A percentile compares a stretch with the other conserved stretches of the same genome.
Conservation (phyloP, 1,140 invertebrate species). For the Leptinotarsa defecta region DNA sequence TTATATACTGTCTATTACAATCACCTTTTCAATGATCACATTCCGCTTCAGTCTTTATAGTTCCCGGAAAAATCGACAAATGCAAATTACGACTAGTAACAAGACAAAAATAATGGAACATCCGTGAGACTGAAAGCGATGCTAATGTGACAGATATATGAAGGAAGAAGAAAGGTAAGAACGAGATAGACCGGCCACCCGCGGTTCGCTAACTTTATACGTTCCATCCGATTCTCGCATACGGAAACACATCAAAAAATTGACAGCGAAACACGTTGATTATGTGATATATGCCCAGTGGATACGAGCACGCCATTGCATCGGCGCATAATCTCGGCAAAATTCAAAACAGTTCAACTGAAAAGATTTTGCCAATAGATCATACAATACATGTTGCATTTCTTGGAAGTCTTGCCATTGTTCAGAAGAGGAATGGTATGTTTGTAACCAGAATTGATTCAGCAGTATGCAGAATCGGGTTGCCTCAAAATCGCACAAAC, state of each 20-base stretch:
- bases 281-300: slow-evolving; percentile 32
- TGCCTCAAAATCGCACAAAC: no score
- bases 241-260: slow-evolving; percentile 29
- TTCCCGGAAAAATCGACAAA: not conserved
- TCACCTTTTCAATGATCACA: no score
- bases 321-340: slow-evolving; percentile 20
- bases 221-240: slow-evolving; percentile 29
- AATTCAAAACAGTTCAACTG: not conserved
- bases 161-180: slow-evolving; percentile 3
- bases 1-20: no score
- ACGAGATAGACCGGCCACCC: slow-evolving; percentile 24
- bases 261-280: slow-evolving; percentile 28
- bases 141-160: not conserved
- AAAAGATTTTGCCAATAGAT: not conserved
- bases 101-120: slow-evolving; percentile 2
- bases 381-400: not conserved
- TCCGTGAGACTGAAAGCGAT: slow-evolving; percentile 6
- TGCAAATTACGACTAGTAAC: not conserved
- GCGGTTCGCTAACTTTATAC: slow-evolving; percentile 26
- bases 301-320: slow-evolving; percentile 26
- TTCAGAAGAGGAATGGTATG: not conserved
- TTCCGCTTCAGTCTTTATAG: no score
- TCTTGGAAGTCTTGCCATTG: not conserved
- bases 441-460: no score
- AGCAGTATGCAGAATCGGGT: no score